Base-by-base conservation (phyloP, 2,797 vertebrate genomes). In the Fistularia commersonii region DNA sequence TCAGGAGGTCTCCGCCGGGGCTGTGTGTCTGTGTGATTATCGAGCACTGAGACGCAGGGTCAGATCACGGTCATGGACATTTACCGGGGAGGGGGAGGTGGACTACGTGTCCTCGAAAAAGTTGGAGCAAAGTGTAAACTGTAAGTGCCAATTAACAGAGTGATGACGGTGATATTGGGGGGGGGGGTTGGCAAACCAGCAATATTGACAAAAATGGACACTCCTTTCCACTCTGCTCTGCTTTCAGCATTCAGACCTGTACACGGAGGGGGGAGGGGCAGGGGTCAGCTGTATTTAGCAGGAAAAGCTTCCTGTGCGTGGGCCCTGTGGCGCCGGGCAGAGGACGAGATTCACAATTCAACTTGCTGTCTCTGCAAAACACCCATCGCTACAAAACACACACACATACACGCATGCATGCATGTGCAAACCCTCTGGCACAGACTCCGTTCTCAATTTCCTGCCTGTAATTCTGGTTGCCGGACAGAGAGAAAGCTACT, bases 291-390 rank as follows among this genome's bases (percentile, higher is more conserved):
- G 50, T 35, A 51, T 51, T 51, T 51, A 43, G 50, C 40, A 36
- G 40, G 50, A 42, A 41, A 51, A 35, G 49, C 50, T 51, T 42
- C 51, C 85, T 87, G 83, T 87, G 85, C 77, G 84, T 87, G 86
- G 84, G 82, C 84, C 82, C 83, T 81, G 68, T 87, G 86, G 83
- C 84, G 84, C 85, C 82, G 57, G 73, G 79, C 67, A 65, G 81
- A 77, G 74, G 82, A 81, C 69, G 58, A 64, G 58, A 79, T 83
- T 71, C 73, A 77, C 83, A 80, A 79, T 84, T 74, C 78, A 85
- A 87, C 80, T 84, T 80, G 73, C 82, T 79, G 81, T 84, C 82
- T 86, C 80, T 82, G 82, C 83, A 87, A 74, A 84, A 84, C 82
- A 84, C 80, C 79, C 77, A 72, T 76, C 60, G 69, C 67, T 75